phyloP scores from a whole-genome alignment of 1,140 invertebrate genomes.

The Pseudomyrmex pallidus region DNA sequence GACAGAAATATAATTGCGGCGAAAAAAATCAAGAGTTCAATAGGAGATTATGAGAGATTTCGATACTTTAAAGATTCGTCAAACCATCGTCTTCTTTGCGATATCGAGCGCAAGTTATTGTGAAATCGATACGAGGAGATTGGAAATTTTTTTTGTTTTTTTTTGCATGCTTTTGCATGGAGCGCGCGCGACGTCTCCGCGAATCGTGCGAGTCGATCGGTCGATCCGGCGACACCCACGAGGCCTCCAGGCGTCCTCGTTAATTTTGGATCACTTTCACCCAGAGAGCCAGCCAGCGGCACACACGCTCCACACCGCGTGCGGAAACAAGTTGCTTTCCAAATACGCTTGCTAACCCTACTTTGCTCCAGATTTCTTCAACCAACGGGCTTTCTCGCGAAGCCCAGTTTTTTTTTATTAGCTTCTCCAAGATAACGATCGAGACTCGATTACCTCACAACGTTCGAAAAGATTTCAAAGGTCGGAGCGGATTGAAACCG shows the following conservation, averaged over 20 bases:
- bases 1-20: too few relatives aligned
- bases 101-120: too few relatives aligned
- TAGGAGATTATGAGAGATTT: too few relatives aligned
- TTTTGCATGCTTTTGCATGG: background rate
- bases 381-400: conserved; percentile 39
- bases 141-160: background rate
- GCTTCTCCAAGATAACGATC: conserved; percentile 4
- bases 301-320: background rate
- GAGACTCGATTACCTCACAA: background rate
- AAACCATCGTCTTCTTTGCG: too few relatives aligned
- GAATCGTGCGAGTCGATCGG: conserved; percentile 28
- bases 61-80: too few relatives aligned
- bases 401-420: background rate
- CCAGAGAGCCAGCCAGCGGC: background rate
- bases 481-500: background rate
- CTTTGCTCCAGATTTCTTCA: conserved; percentile 49
- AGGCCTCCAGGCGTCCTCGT: conserved; percentile 68
- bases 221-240: conserved; percentile 64
- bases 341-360: conserved; percentile 53
- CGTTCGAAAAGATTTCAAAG: background rate
- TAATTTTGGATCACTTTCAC: conserved; percentile 76
- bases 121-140: too few relatives aligned
- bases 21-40: too few relatives aligned
- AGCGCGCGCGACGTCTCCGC: conserved; percentile 20
- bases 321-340: conserved; percentile 51